These are phyloP conservation scores for Oreochromis grahami DNA, from an alignment of 2,797 vertebrate genomes.

Conservation along the genomic window DNA sequence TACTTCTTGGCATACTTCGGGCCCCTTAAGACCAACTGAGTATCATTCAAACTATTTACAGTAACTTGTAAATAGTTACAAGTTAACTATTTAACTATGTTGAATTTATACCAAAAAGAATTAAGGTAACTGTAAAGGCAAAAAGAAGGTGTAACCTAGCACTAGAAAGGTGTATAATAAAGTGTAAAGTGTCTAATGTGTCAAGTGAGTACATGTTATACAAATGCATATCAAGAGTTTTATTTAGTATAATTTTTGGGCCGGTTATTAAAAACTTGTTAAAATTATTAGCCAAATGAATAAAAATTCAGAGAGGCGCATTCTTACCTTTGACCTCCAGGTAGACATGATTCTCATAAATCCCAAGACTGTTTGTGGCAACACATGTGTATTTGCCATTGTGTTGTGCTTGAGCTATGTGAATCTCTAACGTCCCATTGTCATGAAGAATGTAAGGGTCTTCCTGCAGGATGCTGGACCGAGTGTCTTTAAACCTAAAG, in stretches of 20 bases:
- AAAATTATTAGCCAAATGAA: neutral
- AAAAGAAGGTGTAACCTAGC: neutral
- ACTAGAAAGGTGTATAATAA: neutral
- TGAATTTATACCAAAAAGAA: neutral
- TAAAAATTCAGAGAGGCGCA: neutral
- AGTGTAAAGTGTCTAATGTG: neutral
- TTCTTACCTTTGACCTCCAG: constrained; percentile 94
- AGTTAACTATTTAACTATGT: neutral
- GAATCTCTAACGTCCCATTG: constrained; percentile 91
- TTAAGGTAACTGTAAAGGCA: neutral
- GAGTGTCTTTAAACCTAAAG: constrained; percentile 89
- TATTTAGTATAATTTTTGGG: neutral
- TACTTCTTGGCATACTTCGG: neutral
- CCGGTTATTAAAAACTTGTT: neutral
- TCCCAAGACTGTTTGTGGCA: constrained; percentile 86
- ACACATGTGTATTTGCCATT: constrained; percentile 89
- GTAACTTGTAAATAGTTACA: neutral
- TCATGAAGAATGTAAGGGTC: constrained; percentile 84
- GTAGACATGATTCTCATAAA: constrained; percentile 85
- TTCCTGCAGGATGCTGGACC: constrained; percentile 82
- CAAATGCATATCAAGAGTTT: neutral
- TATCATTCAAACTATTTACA: neutral
- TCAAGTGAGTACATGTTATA: neutral
- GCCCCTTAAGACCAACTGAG: neutral
- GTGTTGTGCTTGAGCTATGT: constrained; percentile 79